These are phyloP conservation scores for Bruchidius siliquastri DNA, from an alignment of 2,888 invertebrate species.

Conservation along the genomic window DNA sequence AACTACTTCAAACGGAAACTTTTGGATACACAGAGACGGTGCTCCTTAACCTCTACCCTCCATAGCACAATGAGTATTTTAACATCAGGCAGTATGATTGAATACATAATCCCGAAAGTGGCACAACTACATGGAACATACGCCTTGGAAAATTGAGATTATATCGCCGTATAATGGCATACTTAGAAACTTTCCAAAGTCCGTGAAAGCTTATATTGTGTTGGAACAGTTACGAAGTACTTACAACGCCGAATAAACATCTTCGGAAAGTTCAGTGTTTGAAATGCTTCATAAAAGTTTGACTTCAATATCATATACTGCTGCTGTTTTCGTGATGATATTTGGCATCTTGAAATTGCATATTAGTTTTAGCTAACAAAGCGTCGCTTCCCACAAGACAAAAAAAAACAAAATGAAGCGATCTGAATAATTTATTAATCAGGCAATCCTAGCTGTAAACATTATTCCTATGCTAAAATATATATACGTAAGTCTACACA, in stretches of 20 bases:
- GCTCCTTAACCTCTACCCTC: background rate
- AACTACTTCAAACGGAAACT: too few relatives aligned
- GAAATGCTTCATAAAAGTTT: background rate
- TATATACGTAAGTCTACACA: too few relatives aligned
- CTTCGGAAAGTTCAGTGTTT: background rate
- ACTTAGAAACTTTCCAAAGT: background rate
- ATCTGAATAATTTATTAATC: too few relatives aligned
- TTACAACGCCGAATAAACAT: background rate
- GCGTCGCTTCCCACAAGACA: too few relatives aligned
- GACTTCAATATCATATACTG: background rate
- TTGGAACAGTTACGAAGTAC: background rate
- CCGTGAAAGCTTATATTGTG: background rate
- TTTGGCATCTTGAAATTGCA: too few relatives aligned
- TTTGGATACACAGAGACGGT: background rate
- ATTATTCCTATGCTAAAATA: too few relatives aligned
- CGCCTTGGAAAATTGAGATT: background rate
- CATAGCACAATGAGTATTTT: too few relatives aligned
- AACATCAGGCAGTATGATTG: background rate
- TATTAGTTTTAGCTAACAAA: too few relatives aligned
- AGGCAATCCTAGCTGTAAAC: too few relatives aligned
- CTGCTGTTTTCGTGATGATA: too few relatives aligned
- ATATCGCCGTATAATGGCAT: background rate
- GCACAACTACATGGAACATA: background rate
- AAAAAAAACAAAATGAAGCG: too few relatives aligned
- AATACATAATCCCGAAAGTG: background rate